Evolutionary conservation across 1,140 invertebrate species (phyloP), one percentile per base, ranked within the genome.

Genomic region (Drosophila grimshawi): DNA sequence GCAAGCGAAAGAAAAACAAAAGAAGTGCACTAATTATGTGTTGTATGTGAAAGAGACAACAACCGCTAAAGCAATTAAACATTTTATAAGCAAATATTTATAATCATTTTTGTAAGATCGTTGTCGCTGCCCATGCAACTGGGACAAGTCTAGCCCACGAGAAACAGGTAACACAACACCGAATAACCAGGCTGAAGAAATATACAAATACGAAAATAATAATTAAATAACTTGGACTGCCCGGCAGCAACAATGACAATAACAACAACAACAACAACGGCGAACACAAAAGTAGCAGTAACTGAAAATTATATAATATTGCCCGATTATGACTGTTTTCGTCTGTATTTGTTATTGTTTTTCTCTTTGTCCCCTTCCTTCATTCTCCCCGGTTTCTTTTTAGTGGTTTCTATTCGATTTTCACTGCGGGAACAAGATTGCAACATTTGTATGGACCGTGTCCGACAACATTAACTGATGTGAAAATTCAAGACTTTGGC

Each of bases 1-100:
- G 62, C 68, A 27, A 56, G 51, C 51, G n/a, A 30, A 56, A 32
- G 19, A 69, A 69, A 19, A 52, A 75, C 72, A 75, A 75, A 70
- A 51, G 72, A 56, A 63, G 60, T 75, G 66, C 67, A 70, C 60
- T 64, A 70, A 70, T 69, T 69, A 74, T 74, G 65, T 69, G 65
- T 62, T 62, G 39, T 43, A 62, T 74, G 71, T 69, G 71, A 74
- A 74, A 27, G 57, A 49, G 39, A 2, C 27, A n/a, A 63, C 10
- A 37, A 39, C 4, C 55, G 7, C 29, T 59, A 57, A 45, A 75
- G 59, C 72, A 75, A 75, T 75, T 75, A 75, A 75, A 32, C 39
- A 52, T 62, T 55, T 45, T 62, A 57, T 49, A 8, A 41, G 52
- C 57, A 75, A 69, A 70, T 70, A 60, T 56, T 64, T 59, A 45